Conservation (phyloP, 2,888 invertebrate species). For the Drosophila paramelanica region DNA sequence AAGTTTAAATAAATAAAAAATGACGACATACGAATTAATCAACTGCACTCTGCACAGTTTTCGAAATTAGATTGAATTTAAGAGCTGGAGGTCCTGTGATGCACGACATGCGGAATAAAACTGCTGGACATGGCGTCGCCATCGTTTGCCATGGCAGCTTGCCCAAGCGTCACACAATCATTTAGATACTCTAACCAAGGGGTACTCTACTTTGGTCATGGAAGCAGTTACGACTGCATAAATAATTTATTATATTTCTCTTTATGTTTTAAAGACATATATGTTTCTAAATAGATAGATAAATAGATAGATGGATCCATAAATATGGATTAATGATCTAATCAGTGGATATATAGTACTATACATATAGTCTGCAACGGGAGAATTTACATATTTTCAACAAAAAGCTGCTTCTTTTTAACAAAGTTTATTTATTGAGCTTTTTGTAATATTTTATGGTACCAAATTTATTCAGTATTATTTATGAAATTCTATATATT, state of each 20-base stretch:
- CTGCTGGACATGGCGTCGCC: conserved; percentile 47
- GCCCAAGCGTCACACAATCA: conserved; percentile 38
- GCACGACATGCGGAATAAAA: conserved; percentile 30
- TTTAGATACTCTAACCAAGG: conserved; percentile 5
- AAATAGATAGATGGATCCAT: too few species aligned
- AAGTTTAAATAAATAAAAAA: conserved; percentile 43
- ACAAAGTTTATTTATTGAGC: too few species aligned
- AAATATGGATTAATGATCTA: too few species aligned
- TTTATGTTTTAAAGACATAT: too few species aligned
- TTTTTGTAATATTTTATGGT: too few species aligned
- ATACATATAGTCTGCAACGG: too few species aligned
- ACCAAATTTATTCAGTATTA: too few species aligned
- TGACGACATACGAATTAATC: conserved; percentile 40
- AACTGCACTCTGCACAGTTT: conserved; percentile 23
- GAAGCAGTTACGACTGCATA: neutral
- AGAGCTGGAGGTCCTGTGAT: conserved; percentile 1
- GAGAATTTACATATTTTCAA: too few species aligned
- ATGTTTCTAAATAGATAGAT: too few species aligned
- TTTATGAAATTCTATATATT: too few species aligned
- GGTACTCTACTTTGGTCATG: neutral
- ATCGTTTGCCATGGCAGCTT: conserved; percentile 51
- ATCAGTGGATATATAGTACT: too few species aligned
- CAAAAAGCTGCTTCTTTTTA: too few species aligned
- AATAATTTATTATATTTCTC: neutral
- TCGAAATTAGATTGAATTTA: conserved; percentile 35